Conservation (phyloP, 2,113 vertebrate species). For the Cariama cristata region DNA sequence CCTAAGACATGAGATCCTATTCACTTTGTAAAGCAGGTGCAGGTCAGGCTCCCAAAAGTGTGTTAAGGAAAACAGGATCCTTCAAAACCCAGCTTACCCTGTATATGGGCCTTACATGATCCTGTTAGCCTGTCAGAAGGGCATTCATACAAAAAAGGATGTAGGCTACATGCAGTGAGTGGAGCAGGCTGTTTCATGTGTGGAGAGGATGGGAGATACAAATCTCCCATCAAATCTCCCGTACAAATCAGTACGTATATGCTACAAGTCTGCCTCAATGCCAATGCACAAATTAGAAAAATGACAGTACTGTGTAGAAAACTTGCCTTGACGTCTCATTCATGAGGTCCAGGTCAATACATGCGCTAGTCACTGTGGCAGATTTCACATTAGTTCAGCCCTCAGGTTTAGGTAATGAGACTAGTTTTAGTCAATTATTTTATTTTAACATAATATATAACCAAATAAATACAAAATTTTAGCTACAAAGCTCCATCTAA, state of each 20-base stretch:
- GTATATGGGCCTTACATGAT: background rate
- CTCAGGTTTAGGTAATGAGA: background rate
- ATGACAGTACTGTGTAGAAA: background rate
- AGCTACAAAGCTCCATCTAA: background rate
- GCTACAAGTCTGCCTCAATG: background rate
- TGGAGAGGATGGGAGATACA: background rate
- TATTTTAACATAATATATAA: background rate
- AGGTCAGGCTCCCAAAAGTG: background rate
- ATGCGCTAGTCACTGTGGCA: background rate
- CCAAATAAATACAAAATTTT: background rate
- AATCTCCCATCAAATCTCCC: too few relatives aligned
- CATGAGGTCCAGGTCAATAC: rapidly evolving
- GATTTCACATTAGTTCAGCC: background rate
- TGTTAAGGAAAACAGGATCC: background rate
- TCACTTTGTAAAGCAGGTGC: background rate
- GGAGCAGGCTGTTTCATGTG: background rate
- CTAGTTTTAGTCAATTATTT: background rate
- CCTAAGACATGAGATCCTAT: background rate
- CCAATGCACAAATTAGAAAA: background rate
- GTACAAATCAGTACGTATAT: too few relatives aligned
- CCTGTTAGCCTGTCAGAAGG: background rate
- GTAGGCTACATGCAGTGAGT: background rate
- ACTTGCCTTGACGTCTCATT: background rate
- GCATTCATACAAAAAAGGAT: background rate
- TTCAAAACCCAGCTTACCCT: background rate